phyloP scores from a whole-genome alignment of 2,797 vertebrate genomes.

The Gorsachius magnificus region DNA sequence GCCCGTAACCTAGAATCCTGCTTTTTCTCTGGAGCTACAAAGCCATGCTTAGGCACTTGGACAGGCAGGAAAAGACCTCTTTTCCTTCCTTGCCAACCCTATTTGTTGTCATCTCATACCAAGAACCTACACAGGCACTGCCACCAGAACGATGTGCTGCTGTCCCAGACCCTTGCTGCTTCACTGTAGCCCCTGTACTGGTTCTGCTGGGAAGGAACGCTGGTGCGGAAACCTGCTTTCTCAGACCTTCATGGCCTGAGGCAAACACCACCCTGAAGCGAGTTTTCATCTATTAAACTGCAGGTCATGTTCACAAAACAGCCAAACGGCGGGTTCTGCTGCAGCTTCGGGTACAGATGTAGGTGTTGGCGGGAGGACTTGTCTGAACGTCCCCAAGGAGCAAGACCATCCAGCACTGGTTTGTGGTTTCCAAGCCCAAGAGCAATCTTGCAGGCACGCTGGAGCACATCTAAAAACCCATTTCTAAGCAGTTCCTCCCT shows the following conservation, averaged over 20 bases:
- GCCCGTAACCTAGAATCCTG: not conserved
- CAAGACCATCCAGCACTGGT: not conserved
- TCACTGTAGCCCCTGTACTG: accelerated
- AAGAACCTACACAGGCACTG: not conserved
- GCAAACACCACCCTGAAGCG: not conserved
- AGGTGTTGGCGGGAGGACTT: not conserved
- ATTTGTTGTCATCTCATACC: not conserved
- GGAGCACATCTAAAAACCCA: not conserved
- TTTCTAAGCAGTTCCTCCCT: not conserved
- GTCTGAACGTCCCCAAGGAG: not conserved
- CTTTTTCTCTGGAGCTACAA: not conserved
- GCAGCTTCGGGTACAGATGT: not conserved
- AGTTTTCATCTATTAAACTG: not conserved
- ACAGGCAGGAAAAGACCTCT: not conserved
- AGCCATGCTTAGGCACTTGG: not conserved
- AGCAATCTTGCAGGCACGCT: not conserved
- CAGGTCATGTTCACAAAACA: not conserved
- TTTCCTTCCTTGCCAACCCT: not conserved
- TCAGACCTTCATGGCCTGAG: not conserved
- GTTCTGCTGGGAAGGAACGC: not conserved
- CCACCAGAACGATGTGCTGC: not conserved
- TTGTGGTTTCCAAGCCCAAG: not conserved
- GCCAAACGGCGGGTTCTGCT: not conserved
- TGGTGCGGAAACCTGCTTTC: not conserved
- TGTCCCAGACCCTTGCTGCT: not conserved